A percentile compares a stretch with the other conserved stretches of the same genome.
Evolutionary conservation across 2,888 invertebrate genomes (phyloP).

Genomic region (Hyalella azteca): DNA sequence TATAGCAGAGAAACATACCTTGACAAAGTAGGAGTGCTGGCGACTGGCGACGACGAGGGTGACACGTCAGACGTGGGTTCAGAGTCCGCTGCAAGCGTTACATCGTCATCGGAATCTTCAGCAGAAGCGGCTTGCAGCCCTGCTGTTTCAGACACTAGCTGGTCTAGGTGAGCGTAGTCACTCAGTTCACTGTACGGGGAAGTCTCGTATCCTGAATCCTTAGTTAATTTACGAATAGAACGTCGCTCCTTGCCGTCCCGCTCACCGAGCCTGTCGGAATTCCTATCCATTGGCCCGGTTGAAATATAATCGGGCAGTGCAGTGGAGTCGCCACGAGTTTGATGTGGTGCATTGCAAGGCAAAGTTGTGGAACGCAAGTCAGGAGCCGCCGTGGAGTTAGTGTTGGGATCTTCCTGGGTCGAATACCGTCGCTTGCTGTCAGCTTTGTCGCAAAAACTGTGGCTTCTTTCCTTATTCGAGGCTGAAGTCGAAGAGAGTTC

Average conservation of each 20-base stretch:
- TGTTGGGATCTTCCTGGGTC: background rate
- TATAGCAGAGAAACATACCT: background rate
- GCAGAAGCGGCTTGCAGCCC: background rate
- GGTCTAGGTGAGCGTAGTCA: constrained; percentile 52
- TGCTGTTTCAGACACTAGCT: constrained; percentile 39
- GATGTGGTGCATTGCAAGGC: too few relatives aligned
- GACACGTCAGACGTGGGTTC: constrained; percentile 42
- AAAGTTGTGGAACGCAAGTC: constrained; percentile 1
- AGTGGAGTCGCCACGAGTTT: constrained; percentile 3
- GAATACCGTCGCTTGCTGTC: constrained; percentile 40
- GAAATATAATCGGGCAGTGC: background rate
- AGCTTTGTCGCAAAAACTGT: constrained; percentile 58
- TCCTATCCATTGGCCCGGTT: constrained; percentile 23
- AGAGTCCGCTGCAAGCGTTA: constrained; percentile 49
- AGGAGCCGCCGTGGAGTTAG: constrained; percentile 40
- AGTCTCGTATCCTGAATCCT: constrained; percentile 61
- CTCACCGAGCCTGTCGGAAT: constrained; percentile 23
- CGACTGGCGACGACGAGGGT: constrained; percentile 26
- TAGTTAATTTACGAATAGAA: constrained; percentile 61
- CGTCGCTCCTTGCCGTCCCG: constrained; percentile 59
- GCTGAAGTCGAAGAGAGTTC: constrained; percentile 44
- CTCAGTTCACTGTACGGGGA: constrained; percentile 32
- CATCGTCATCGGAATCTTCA: constrained; percentile 49
- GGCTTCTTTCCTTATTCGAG: constrained; percentile 55
- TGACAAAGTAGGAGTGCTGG: constrained; percentile 9